Base-by-base conservation (phyloP, 2,797 vertebrate genomes). In the Neomorphus geoffroyi region DNA sequence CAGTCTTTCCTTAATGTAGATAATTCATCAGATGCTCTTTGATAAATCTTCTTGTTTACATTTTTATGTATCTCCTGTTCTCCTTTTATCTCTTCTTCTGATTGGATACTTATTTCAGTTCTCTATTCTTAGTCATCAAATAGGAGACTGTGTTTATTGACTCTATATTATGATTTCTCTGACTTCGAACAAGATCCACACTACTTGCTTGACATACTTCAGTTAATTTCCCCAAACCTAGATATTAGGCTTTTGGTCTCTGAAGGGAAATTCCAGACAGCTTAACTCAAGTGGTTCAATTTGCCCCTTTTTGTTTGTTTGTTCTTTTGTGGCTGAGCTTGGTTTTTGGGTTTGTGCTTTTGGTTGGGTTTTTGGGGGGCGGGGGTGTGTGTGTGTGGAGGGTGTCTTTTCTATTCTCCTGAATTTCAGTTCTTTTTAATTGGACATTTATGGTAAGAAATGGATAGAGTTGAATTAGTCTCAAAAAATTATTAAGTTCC, bases 331-430 rank as follows among this genome's bases (percentile, higher is more conserved):
- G 21, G 2, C 73, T 61, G 18, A 2, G 1, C 1, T 43, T 66
- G 50, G 45, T 32, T 65, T 50, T 46, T 46, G 46, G 46, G 46
- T n/a, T n/a, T n/a, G n/a, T n/a, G n/a, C n/a, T n/a, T n/a, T n/a
- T n/a, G 39, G 17, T 58, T 32, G 3, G 10, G 8, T 2, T 53
- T 71, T 30, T 18, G 3, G 6, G 1, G 13, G 13, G 4, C 1
- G 5, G 2, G 2, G 7, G 33, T 19, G 43, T 12, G 41, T 43
- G 13, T 13, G 46, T n/a, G n/a, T n/a, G n/a, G n/a, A n/a, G n/a
- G n/a, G n/a, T 67, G 5, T 28, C 10, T 46, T 80, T 61, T 71
- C 79, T 7, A 28, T 69, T 80, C 9, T 71, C 4, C 17, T 65
- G 35, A 33, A 48, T 15, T 12, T n/a, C 22, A 22, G 6, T 17